phyloP scores from a whole-genome alignment of 2,888 invertebrate species.

The Lottia gigantea region DNA sequence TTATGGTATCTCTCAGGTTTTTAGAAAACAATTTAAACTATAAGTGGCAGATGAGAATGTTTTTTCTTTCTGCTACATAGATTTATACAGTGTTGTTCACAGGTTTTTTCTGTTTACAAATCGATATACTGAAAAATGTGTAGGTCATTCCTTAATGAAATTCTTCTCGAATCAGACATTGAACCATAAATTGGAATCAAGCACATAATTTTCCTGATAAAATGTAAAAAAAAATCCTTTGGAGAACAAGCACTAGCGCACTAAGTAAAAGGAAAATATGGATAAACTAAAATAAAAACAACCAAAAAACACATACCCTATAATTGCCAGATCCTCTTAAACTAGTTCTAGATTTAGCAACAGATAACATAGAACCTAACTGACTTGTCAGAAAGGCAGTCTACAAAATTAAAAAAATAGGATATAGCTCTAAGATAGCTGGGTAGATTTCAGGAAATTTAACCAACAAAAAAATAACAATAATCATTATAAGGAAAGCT shows the following conservation, averaged over 20 bases:
- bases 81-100: too few relatives aligned
- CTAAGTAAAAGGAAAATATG: not conserved
- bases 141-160: too few relatives aligned
- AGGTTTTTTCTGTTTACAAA: too few relatives aligned
- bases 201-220: too few relatives aligned
- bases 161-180: too few relatives aligned
- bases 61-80: too few relatives aligned
- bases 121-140: too few relatives aligned
- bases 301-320: not conserved
- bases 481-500: not conserved
- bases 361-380: constrained; percentile 44
- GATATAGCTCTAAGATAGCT: not conserved
- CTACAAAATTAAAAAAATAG: constrained; percentile 26
- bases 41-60: too few relatives aligned
- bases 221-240: too few relatives aligned
- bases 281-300: not conserved
- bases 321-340: constrained; percentile 15
- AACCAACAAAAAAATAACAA: constrained; percentile 8
- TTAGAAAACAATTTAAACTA: too few relatives aligned
- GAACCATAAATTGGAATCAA: too few relatives aligned
- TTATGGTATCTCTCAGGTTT: too few relatives aligned
- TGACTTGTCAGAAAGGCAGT: constrained; percentile 40
- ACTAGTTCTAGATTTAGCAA: constrained; percentile 36
- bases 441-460: not conserved
- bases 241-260: not conserved